Conservation (phyloP, 2,888 invertebrate species). For the Philhelius pedissequus region DNA sequence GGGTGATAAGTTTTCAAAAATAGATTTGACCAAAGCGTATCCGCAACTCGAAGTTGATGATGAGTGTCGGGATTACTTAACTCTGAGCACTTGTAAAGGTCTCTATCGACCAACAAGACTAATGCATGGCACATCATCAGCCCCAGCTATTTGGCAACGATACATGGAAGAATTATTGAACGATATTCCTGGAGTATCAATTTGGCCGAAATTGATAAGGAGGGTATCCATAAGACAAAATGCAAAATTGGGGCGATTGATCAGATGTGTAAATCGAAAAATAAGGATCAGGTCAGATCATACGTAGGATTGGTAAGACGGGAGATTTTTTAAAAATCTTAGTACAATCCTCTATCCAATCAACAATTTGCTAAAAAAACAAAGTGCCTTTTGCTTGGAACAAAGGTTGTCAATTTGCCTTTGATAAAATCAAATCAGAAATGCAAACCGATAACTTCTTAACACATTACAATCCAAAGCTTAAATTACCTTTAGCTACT, state of each 20-base stretch:
- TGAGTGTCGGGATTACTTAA: constrained; percentile 70
- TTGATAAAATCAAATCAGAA: constrained; percentile 66
- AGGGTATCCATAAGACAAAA: no score
- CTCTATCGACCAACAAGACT: constrained; percentile 72
- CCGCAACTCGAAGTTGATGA: constrained; percentile 72
- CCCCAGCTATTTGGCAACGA: constrained; percentile 72
- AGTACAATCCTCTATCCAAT: constrained; percentile 70
- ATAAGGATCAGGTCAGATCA: constrained; percentile 68
- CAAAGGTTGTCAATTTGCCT: constrained; percentile 60
- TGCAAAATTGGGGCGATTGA: constrained; percentile 72
- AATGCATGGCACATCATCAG: no score
- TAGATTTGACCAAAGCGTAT: constrained; percentile 73
- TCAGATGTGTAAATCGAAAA: constrained; percentile 64
- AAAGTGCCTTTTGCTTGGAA: constrained; percentile 68
- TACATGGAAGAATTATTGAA: constrained; percentile 70
- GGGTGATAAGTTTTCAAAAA: constrained; percentile 58
- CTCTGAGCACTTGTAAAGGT: constrained; percentile 74
- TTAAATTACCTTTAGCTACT: no score
- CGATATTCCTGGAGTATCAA: constrained; percentile 70
- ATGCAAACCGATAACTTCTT: constrained; percentile 61
- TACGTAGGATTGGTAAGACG: constrained; percentile 72
- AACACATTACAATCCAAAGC: no score
- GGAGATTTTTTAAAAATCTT: no score
- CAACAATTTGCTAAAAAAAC: constrained; percentile 69
- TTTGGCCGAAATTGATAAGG: no score